A percentile compares a stretch with the other conserved stretches of the same genome.
Evolutionary conservation across 2,888 invertebrate genomes (phyloP).

Genomic region (Leptinotarsa juncta): DNA sequence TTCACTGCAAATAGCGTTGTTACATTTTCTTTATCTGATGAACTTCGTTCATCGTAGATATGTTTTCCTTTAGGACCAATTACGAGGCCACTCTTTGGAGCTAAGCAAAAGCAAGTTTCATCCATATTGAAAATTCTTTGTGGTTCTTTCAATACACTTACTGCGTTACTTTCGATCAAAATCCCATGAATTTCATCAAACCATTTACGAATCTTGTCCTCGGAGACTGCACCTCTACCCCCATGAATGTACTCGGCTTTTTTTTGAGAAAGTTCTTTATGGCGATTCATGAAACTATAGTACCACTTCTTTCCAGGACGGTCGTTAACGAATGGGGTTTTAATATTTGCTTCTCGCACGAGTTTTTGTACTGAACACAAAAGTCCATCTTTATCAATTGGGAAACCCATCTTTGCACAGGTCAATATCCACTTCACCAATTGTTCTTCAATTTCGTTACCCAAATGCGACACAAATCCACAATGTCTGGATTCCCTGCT

Average conservation of each 20-base stretch:
- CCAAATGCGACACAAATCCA: constrained; percentile 21
- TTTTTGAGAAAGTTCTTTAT: constrained; percentile 26
- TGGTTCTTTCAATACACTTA: constrained; percentile 24
- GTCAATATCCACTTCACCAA: constrained; percentile 32
- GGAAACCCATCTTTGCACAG: constrained; percentile 36
- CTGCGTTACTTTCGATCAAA: constrained; percentile 22
- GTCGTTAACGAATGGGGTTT: constrained; percentile 35
- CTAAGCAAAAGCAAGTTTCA: constrained; percentile 21
- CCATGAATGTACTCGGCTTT: constrained; percentile 28
- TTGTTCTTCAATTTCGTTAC: constrained; percentile 27
- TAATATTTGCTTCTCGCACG: constrained; percentile 33
- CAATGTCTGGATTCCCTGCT: constrained; percentile 21
- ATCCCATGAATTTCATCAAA: constrained; percentile 20
- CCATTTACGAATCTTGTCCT: constrained; percentile 27
- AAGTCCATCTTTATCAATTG: constrained; percentile 36
- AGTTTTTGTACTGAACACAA: constrained; percentile 36
- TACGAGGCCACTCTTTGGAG: constrained; percentile 25
- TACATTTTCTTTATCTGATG: constrained; percentile 24
- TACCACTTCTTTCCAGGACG: constrained; percentile 35
- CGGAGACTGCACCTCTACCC: constrained; percentile 21
- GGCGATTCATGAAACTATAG: constrained; percentile 21
- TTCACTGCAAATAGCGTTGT: constrained; percentile 24
- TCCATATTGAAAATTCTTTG: constrained; percentile 30
- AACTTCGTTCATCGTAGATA: constrained; percentile 27
- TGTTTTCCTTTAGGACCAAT: constrained; percentile 29